Base-by-base conservation (phyloP, 2,797 vertebrate genomes). In the Acipenser transmontanus region DNA sequence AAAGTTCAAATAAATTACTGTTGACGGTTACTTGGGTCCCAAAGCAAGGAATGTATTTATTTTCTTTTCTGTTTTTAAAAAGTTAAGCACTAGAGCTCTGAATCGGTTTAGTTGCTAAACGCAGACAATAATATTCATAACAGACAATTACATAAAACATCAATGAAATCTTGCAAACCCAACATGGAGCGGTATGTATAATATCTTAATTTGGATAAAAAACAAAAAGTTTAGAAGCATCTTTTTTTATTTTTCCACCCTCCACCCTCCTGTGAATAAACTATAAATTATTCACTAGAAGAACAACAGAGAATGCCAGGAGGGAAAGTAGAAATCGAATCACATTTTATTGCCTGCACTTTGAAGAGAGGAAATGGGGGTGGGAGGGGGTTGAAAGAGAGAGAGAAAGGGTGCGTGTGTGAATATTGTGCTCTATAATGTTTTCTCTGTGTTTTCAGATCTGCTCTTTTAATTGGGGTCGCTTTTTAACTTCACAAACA, bases 181-280 rank as follows among this genome's bases (percentile, higher is more conserved):
- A 54, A 54, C 9, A 8, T 0, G 52, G 52, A 54, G n/a, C 7
- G 52, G 7, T n/a, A 54, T 9, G 52, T 54, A 9, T 54, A 54
- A 54, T 54, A 54, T n/a, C 8, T 9, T 54, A 54, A 54, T n/a
- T 54, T 54, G n/a, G n/a, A 54, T 54, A 54, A 54, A 54, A 54
- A 54, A 54, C 8, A 54, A 54, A 54, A 54, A 6, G 34, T 34
- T 34, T 34, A 34, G 34, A 54, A 54, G n/a, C 52, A 54, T n/a
- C 52, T 9, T 54, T n/a, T 17, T 34, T 34, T 34, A 34, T 34
- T 34, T 34, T 34, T 34, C 34, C 34, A 34, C 34, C n/a, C 52
- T 34, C 52, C 52, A 4, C 34, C n/a, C 52, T 34, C 52, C 52
- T n/a, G n/a, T n/a, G 52, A 54, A 54, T 54, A 54, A 54, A 54